Base-by-base conservation (phyloP, 2,888 invertebrate genomes). In the Endotricha flammealis region DNA sequence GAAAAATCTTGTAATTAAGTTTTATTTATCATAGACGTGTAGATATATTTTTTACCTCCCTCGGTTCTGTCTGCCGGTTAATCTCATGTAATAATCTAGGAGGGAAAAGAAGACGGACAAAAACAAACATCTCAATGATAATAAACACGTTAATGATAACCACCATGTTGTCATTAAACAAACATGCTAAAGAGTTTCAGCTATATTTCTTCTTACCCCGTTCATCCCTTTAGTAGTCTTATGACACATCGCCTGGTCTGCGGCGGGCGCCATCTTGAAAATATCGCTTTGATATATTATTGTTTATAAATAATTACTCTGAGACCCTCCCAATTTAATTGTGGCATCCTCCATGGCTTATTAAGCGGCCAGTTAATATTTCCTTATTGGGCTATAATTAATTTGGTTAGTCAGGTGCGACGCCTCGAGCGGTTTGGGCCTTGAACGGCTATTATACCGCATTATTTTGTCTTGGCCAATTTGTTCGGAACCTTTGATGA, bases 211-310 rank as follows among this genome's bases (percentile, higher is more conserved):
- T 20, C 20, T 4, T 20, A 20, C 20, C 20, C 20, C 20, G 8
- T 17, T 27, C 11, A 35, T 29, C 8, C 7, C 24, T 23, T 23
- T 32, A 33, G n/a, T 20, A 20, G 6, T n/a, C 16, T n/a, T 20
- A 20, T 20, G 20, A 20, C n/a, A n/a, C 20, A 20, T 20, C 20
- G 20, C 20, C 20, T 4, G 20, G 20, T 59, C 53, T 74, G 79
- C 71, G 79, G 80, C 58, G 48, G 48, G 66, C 80, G 67, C 77
- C 86, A 85, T 86, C 82, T 85, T 85, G 83, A 71, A 81, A 77
- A 80, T 78, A 85, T 82, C 81, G 71, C 65, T 69, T 77, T 86
- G 85, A 86, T 85, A 86, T 86, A 86, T 85, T 85, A 85, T 83
- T 85, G 83, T 85, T 85, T 82, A 77, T 82, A 82, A 85, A 81